Evolutionary conservation across 2,113 vertebrate species (phyloP), one percentile per base, ranked within the genome.

Genomic region (Hydrochoerus hydrochaeris): DNA sequence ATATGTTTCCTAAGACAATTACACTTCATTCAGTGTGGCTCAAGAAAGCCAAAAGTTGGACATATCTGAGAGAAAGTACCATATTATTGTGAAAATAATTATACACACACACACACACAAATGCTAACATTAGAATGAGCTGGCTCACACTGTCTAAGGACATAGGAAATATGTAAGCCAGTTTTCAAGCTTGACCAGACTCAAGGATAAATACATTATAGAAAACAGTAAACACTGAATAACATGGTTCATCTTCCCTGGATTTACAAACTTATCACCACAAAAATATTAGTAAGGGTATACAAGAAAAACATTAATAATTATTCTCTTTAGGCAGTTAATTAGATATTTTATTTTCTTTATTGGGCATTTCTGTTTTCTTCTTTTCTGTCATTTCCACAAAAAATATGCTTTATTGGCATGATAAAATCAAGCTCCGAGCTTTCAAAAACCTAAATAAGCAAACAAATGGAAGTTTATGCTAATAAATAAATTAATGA

Each of bases 251-350:
- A 54, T 84, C 58, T 60, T 85, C 44, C 19, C 14, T 8, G 8
- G 90, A 77, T 95, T 90, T 90, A 82, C 14, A 60, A 92, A 22
- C 38, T 84, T 65, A 93, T 41, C 14, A 26, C 22, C 57, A 4
- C 69, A 86, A 78, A 92, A 88, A 89, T 92, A 65, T 75, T 92
- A 81, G 41, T 84, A 91, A 83, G 41, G 13, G 52, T 63, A 90
- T 69, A 87, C 14, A 90, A 86, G 30, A 96, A 95, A 89, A 97
- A 65, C 8, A 49, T 90, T 95, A 88, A 88, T 46, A 95, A 97
- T 54, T 92, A 30, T 96, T 88, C 46, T 82, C 65, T 91, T 82
- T 88, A 90, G 41, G n/a, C 17, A 95, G 65, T 78, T 0, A 0
- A 73, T 85, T 44, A 97, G 52, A 95, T 26, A 16, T 41, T 88